phyloP scores from a whole-genome alignment of 2,113 vertebrate species.

The Mustela lutreola region DNA sequence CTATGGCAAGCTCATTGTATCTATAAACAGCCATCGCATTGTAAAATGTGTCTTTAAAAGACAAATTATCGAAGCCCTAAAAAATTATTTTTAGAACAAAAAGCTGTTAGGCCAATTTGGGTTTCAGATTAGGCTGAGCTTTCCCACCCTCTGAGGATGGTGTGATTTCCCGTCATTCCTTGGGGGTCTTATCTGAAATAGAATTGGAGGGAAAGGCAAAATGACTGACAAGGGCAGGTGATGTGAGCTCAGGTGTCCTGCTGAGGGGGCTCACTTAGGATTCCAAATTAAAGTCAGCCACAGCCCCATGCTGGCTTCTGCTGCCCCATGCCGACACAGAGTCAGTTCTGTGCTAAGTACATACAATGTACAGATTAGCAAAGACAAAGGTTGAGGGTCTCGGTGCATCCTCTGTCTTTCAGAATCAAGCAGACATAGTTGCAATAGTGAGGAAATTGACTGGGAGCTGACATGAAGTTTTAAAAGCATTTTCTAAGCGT shows the following conservation, averaged over 20 bases:
- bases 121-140: slow-evolving; percentile 73
- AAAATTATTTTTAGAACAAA: slow-evolving; percentile 59
- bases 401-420: slow-evolving; percentile 42
- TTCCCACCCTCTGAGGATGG: slow-evolving; percentile 49
- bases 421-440: slow-evolving; percentile 45
- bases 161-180: slow-evolving; percentile 67
- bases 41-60: slow-evolving; percentile 55
- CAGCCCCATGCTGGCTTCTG: slow-evolving; percentile 56
- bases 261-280: slow-evolving; percentile 75
- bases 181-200: slow-evolving; percentile 66
- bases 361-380: slow-evolving; percentile 78
- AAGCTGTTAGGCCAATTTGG: slow-evolving; percentile 63
- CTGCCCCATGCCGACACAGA: slow-evolving; percentile 53
- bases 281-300: slow-evolving; percentile 76
- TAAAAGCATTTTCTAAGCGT: slow-evolving; percentile 24
- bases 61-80: slow-evolving; percentile 19
- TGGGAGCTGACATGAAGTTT: slow-evolving; percentile 15
- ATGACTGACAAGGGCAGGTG: slow-evolving; percentile 81
- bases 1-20: not conserved
- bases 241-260: slow-evolving; percentile 68
- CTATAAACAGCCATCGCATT: not conserved
- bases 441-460: slow-evolving; percentile 47
- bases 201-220: slow-evolving; percentile 68
- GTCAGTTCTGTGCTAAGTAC: slow-evolving; percentile 71
- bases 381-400: slow-evolving; percentile 63